phyloP scores from a whole-genome alignment of 2,888 invertebrate species.

The Charanyca ferruginea region DNA sequence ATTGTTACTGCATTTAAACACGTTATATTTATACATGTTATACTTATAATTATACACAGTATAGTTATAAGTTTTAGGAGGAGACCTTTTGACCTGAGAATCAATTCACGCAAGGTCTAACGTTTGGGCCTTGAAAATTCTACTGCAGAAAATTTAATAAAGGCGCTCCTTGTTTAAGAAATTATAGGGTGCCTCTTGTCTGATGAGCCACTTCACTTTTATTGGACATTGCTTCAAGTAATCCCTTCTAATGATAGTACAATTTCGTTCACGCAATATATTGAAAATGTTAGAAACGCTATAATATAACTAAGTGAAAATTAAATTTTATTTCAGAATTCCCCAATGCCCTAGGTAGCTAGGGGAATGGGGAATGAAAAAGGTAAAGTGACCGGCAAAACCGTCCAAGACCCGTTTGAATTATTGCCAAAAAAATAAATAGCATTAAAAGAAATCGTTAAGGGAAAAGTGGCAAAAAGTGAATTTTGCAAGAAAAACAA shows the following conservation, averaged over 20 bases:
- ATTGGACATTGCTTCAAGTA: conserved; percentile 43
- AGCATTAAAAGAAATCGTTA: conserved; percentile 14
- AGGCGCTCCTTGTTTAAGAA: conserved; percentile 15
- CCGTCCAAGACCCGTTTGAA: neutral
- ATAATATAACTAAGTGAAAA: conserved; percentile 8
- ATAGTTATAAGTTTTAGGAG: neutral
- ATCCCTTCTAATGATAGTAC: conserved; percentile 26
- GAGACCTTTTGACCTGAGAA: conserved; percentile 3
- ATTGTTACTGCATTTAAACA: neutral
- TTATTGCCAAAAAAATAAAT: conserved; percentile 35
- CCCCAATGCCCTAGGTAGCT: neutral
- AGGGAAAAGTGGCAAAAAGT: conserved; percentile 15
- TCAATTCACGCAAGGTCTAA: conserved; percentile 1
- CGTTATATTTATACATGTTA: no score
- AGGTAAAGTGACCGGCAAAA: conserved; percentile 9
- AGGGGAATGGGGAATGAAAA: conserved; percentile 5
- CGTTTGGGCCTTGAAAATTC: neutral
- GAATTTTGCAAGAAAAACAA: conserved; percentile 49
- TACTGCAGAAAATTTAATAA: conserved; percentile 53
- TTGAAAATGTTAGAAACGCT: conserved; percentile 20
- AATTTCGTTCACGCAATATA: conserved; percentile 20
- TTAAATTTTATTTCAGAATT: conserved; percentile 20
- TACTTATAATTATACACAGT: neutral
- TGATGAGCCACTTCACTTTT: conserved; percentile 50
- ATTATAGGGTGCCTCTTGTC: conserved; percentile 30